phyloP scores from a whole-genome alignment of 1,140 invertebrate species.

The Bilobella aurantiaca region DNA sequence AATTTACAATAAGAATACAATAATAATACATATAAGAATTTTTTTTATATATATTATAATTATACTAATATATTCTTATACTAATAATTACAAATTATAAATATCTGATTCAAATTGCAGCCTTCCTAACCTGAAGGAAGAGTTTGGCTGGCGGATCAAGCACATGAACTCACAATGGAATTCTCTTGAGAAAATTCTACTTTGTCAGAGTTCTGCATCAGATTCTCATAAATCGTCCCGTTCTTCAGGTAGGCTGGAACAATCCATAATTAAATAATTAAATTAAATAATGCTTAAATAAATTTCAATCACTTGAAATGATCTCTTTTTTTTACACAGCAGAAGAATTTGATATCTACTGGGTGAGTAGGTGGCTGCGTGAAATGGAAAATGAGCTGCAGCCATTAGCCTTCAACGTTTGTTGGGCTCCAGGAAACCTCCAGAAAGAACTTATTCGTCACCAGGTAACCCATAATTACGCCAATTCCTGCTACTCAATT shows the following conservation, averaged over 20 bases:
- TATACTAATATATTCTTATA: too few species aligned
- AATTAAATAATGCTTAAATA: background rate
- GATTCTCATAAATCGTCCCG: background rate
- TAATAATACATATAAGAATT: too few species aligned
- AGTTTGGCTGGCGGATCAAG: conserved; percentile 31
- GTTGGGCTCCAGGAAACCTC: conserved; percentile 23
- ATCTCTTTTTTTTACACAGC: background rate
- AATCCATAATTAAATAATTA: background rate
- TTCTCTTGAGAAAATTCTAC: conserved; percentile 27
- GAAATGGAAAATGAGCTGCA: conserved; percentile 32
- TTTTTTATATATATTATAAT: too few species aligned
- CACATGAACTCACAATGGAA: conserved; percentile 34
- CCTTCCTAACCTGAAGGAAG: conserved; percentile 29
- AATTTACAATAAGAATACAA: too few species aligned
- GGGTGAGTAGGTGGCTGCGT: conserved; percentile 28
- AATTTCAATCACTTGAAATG: background rate
- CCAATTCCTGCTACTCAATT: too few species aligned
- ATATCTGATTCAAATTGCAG: conserved; percentile 10
- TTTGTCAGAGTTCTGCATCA: conserved; percentile 6
- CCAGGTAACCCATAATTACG: conserved; percentile 28
- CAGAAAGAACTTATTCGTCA: conserved; percentile 22
- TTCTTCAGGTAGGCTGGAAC: background rate
- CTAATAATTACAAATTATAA: too few species aligned
- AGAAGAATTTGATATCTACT: conserved; percentile 21
- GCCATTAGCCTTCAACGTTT: conserved; percentile 26